Conservation (phyloP, 2,113 vertebrate species). For the Circaetus gallicus region DNA sequence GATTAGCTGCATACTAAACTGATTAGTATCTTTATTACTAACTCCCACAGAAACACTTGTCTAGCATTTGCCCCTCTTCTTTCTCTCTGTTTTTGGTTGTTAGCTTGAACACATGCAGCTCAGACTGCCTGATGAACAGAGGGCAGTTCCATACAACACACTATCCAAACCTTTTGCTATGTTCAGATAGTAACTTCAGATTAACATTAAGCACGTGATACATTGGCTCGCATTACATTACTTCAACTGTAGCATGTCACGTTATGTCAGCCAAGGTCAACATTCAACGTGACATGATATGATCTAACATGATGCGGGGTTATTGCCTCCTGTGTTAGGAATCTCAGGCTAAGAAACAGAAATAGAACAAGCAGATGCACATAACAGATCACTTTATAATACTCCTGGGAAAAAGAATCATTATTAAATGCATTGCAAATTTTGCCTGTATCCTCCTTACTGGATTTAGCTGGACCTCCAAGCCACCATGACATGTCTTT, state of each 20-base stretch:
- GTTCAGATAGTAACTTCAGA: slow-evolving; percentile 35
- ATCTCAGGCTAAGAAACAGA: slow-evolving; percentile 24
- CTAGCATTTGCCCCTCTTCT: background rate
- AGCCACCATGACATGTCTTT: background rate
- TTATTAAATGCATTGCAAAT: background rate
- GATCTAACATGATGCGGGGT: background rate
- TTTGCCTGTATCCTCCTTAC: background rate
- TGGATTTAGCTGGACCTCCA: background rate
- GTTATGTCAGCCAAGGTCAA: slow-evolving; percentile 22
- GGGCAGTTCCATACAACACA: background rate
- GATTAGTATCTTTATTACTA: background rate
- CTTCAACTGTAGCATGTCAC: slow-evolving; percentile 13
- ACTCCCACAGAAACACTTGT: background rate
- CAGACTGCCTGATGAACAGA: background rate
- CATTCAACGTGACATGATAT: slow-evolving; percentile 6
- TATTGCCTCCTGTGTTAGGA: slow-evolving; percentile 27
- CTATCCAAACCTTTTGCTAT: background rate
- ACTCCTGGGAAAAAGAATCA: slow-evolving; percentile 22
- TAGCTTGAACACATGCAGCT: background rate
- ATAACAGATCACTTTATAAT: slow-evolving; percentile 10
- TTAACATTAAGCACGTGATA: slow-evolving; percentile 37
- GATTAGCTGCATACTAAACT: background rate
- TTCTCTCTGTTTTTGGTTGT: background rate
- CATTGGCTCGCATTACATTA: background rate
- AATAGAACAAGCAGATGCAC: slow-evolving; percentile 51